Evolutionary conservation across 2,888 invertebrate genomes (phyloP).

Genomic region (Spodoptera littoralis): DNA sequence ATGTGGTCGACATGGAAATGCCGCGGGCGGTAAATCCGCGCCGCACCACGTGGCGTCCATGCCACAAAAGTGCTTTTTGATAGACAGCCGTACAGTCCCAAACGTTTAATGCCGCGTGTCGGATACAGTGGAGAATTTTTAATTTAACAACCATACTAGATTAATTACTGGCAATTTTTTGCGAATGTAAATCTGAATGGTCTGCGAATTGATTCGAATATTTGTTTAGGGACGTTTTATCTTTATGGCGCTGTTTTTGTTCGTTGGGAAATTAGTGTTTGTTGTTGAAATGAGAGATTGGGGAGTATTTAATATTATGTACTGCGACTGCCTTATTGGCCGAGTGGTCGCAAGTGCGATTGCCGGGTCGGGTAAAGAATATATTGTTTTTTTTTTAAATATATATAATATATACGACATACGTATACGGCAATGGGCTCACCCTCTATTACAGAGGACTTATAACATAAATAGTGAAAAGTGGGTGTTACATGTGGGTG

Average conservation of each 20-base stretch:
- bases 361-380: too few species aligned
- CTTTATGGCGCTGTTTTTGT: conserved; percentile 31
- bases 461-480: too few species aligned
- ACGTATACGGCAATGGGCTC: too few species aligned
- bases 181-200: conserved; percentile 41
- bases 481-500: too few species aligned
- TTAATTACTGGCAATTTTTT: conserved; percentile 64
- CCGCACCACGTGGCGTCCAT: conserved; percentile 74
- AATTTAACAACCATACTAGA: conserved; percentile 71
- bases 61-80: conserved; percentile 85
- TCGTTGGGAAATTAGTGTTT: conserved; percentile 19
- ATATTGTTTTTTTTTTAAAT: too few species aligned
- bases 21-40: conserved; percentile 81
- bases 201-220: conserved; percentile 48
- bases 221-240: conserved; percentile 47
- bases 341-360: too few species aligned
- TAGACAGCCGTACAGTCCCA: conserved; percentile 78
- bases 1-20: conserved; percentile 78
- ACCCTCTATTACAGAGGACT: too few species aligned
- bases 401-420: too few species aligned
- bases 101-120: conserved; percentile 73
- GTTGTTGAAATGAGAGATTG: conserved; percentile 2
- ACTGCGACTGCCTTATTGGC: too few species aligned
- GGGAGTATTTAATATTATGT: background rate
- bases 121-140: conserved; percentile 76